A percentile compares a stretch with the other conserved stretches of the same genome.
phyloP scores from a whole-genome alignment of 1,140 invertebrate species.

The Bombus polaris region DNA sequence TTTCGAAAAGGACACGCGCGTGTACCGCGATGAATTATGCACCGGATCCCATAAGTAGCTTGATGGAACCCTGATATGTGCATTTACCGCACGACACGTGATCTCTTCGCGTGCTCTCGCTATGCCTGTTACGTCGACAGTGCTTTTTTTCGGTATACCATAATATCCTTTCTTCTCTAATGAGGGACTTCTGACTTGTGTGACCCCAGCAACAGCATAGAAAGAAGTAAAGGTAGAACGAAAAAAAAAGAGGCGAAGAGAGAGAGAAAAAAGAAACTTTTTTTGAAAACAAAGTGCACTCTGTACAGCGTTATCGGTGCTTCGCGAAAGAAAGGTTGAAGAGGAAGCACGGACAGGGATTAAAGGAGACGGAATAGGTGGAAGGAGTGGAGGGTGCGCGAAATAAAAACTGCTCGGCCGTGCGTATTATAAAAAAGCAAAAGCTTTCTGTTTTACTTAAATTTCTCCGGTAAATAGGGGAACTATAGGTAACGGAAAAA shows the following conservation, averaged over 20 bases:
- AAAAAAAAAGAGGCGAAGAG: too few species aligned
- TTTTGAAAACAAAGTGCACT: not conserved
- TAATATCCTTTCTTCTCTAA: not conserved
- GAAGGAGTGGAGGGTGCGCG: not conserved
- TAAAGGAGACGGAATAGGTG: not conserved
- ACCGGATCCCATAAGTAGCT: not conserved
- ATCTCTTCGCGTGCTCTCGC: not conserved
- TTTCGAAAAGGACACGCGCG: not conserved
- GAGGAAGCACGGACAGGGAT: not conserved
- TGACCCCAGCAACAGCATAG: not conserved
- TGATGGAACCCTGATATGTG: not conserved
- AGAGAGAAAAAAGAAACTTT: not conserved
- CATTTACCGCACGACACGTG: not conserved
- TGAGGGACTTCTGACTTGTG: not conserved
- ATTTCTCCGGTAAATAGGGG: slow-evolving; percentile 19
- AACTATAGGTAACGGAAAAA: not conserved
- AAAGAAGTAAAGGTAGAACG: too few species aligned
- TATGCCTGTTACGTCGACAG: not conserved
- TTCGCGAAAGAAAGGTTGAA: not conserved
- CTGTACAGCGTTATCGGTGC: slow-evolving; percentile 1
- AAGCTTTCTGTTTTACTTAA: slow-evolving; percentile 32
- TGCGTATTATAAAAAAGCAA: slow-evolving; percentile 16
- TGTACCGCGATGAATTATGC: slow-evolving; percentile 14
- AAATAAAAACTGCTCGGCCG: slow-evolving; percentile 26
- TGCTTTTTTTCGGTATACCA: not conserved